Evolutionary conservation across 2,797 vertebrate genomes (phyloP).

Genomic region (Lepus townsendii): DNA sequence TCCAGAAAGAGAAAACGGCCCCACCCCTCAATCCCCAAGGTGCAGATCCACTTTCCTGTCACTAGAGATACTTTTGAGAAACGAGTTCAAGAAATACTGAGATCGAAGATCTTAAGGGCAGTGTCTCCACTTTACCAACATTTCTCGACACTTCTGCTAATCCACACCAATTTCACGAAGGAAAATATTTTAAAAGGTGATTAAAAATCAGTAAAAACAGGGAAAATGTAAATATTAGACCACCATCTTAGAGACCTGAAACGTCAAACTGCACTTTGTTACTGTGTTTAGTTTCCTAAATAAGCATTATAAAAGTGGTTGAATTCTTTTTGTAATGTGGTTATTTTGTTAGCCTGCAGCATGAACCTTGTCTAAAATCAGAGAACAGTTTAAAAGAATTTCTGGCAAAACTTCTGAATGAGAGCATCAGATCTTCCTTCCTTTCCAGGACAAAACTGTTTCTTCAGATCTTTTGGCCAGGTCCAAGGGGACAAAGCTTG

Average conservation of each 20-base stretch:
- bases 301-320: background rate
- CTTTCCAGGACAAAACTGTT: background rate
- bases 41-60: background rate
- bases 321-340: background rate
- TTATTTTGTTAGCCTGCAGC: background rate
- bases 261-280: background rate
- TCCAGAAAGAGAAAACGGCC: background rate
- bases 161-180: background rate
- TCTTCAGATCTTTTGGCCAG: background rate
- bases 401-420: background rate
- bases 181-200: background rate
- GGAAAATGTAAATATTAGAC: background rate
- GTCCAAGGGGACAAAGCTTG: background rate
- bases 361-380: background rate
- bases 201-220: background rate
- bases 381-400: background rate
- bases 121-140: background rate
- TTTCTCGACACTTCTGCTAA: background rate
- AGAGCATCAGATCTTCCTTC: background rate
- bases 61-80: background rate
- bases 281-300: background rate
- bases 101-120: background rate
- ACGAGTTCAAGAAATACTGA: background rate
- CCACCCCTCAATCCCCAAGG: background rate
- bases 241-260: background rate